Base-by-base conservation (phyloP, 2,888 invertebrate species). In the Phanerotoma sp. region DNA sequence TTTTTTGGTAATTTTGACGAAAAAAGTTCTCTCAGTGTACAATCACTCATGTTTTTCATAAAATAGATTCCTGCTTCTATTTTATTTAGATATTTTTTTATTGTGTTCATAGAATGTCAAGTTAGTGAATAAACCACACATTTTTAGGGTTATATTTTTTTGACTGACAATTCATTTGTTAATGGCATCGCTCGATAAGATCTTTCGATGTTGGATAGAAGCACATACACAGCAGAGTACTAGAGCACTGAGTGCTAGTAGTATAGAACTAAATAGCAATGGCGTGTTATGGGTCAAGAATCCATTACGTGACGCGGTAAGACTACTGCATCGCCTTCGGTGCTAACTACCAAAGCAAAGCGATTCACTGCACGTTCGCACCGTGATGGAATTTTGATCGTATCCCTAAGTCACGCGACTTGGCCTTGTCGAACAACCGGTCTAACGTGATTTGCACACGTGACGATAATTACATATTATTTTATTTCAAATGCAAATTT, bases 211-310 rank as follows among this genome's bases (percentile, higher is more conserved):
- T 37, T 40, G 22, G 15, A 46, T 30, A 41, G 41, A n/a, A n/a
- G n/a, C n/a, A n/a, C n/a, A n/a, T 18, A 45, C 18, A 38, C 18
- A 38, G 9, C 35, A 35, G 13, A 15, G 16, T 15, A 35, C 35
- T n/a, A n/a, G 16, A 30, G 3, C n/a, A 16, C 25, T 18, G 11
- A 30, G n/a, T 45, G 18, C 7, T 45, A 32, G 45, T 32, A n/a
- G 10, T 46, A 46, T 25, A 33, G 18, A 46, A 20, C 50, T 46
- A 51, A 55, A 55, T 50, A 55, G 55, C 32, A 54, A 49, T 55
- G 45, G 55, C 55, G 55, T 55, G 55, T 64, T 66, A 62, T 64
- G 62, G 63, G 63, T 63, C 63, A 62, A 61, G 64, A 58, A 56
- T 54, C 62, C 58, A 64, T 66, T 62, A 63, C 60, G 60, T 48